A percentile compares a stretch with the other conserved stretches of the same genome.
These are phyloP conservation scores for Tonatia bakeri DNA, from an alignment of 2,113 vertebrate genomes.

Conservation along the genomic window DNA sequence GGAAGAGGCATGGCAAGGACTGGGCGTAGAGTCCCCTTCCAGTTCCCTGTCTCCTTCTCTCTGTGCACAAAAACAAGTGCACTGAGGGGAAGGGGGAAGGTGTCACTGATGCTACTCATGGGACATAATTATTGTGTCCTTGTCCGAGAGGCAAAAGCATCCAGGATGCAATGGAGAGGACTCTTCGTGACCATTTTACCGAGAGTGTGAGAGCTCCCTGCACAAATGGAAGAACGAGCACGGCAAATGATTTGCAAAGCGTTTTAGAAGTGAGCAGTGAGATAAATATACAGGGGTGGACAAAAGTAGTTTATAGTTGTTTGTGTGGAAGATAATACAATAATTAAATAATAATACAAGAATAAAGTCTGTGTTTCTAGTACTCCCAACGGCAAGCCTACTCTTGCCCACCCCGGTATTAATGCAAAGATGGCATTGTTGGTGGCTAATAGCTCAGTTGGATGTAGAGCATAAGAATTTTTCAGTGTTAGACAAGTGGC, in stretches of 20 bases:
- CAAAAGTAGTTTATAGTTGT: not conserved
- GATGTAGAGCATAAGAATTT: not conserved
- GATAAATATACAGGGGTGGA: not conserved
- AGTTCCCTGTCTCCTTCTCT: not conserved
- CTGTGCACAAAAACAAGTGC: not conserved
- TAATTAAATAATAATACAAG: not conserved
- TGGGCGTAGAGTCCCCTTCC: not conserved
- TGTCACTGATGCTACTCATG: not conserved
- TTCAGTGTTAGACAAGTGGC: constrained; percentile 13
- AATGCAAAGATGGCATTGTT: not conserved
- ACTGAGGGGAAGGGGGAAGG: not conserved
- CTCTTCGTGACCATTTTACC: not conserved
- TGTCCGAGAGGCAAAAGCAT: not conserved
- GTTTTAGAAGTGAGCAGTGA: not conserved
- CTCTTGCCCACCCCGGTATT: not conserved
- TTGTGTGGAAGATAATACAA: not conserved
- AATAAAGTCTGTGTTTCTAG: not conserved
- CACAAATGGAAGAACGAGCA: not conserved
- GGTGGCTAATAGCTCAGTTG: not conserved
- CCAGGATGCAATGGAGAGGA: not conserved
- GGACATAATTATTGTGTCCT: not conserved
- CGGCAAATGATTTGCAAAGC: not conserved
- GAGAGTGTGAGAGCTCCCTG: not conserved
- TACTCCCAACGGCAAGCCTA: not conserved
- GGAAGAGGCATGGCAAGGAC: not conserved